A percentile compares a stretch with the other conserved stretches of the same genome.
Evolutionary conservation across 2,113 vertebrate genomes (phyloP).

Genomic region (Myrmophylax atrothorax): DNA sequence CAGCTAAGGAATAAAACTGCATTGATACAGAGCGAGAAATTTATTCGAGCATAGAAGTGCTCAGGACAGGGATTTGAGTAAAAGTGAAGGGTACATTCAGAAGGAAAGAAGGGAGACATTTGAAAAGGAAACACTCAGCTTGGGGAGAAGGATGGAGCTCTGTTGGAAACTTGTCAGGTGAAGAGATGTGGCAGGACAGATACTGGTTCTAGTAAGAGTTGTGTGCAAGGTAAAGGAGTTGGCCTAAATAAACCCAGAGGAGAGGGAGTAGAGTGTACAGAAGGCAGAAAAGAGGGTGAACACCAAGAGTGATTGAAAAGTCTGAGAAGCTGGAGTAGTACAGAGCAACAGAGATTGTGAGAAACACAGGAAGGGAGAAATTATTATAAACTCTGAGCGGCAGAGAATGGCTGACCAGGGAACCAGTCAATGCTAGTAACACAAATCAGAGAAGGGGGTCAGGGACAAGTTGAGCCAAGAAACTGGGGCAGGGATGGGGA

Average conservation of each 20-base stretch:
- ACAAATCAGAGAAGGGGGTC: background rate
- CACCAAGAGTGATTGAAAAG: rapidly evolving
- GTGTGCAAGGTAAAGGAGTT: background rate
- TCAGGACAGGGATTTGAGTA: background rate
- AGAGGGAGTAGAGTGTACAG: background rate
- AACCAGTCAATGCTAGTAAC: background rate
- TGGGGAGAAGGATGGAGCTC: background rate
- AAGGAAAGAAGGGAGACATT: background rate
- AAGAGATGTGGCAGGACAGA: background rate
- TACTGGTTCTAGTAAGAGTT: background rate
- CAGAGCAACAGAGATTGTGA: background rate
- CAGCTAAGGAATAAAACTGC: background rate
- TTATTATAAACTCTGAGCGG: background rate
- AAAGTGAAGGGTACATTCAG: background rate
- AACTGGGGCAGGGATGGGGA: background rate
- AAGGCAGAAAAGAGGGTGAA: background rate
- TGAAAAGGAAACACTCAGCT: background rate
- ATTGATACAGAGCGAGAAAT: background rate
- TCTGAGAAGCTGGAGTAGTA: background rate
- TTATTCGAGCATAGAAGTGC: background rate
- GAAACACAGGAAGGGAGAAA: background rate
- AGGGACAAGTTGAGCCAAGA: background rate
- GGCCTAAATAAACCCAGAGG: background rate
- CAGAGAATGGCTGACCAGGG: background rate
- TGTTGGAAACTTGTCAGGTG: background rate